These are phyloP conservation scores for Lochmaea crataegi DNA, from an alignment of 2,888 invertebrate species.

Conservation along the genomic window DNA sequence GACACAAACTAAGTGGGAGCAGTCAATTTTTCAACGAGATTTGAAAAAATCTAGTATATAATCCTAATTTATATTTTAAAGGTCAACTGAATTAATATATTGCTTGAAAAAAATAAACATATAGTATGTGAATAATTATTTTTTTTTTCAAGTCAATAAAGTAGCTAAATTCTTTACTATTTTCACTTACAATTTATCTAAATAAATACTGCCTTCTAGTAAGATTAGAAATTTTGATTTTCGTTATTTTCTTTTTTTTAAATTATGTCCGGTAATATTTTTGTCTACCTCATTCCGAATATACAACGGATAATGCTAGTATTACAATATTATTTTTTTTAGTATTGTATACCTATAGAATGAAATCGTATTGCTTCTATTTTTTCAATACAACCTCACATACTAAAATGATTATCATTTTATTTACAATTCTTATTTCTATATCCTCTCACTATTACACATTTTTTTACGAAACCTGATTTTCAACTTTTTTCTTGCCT, in stretches of 20 bases:
- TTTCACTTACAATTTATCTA: slow-evolving; percentile 1
- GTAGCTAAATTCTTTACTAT: not conserved
- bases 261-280: slow-evolving; percentile 40
- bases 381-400: slow-evolving; percentile 63
- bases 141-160: not conserved
- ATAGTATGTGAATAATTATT: not conserved
- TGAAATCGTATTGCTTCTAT: slow-evolving; percentile 62
- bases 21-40: not conserved
- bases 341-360: slow-evolving; percentile 52
- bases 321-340: slow-evolving; percentile 54
- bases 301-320: slow-evolving; percentile 57
- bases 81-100: not conserved
- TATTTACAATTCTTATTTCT: slow-evolving; percentile 58
- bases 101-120: not conserved
- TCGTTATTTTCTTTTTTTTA: not conserved
- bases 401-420: slow-evolving; percentile 61
- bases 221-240: slow-evolving; percentile 19
- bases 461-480: slow-evolving; percentile 42
- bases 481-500: slow-evolving; percentile 42
- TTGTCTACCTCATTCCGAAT: slow-evolving; percentile 49
- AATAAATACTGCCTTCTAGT: slow-evolving; percentile 1
- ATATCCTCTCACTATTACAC: slow-evolving; percentile 57
- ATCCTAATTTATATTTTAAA: not conserved
- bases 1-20: not conserved
- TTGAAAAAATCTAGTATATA: not conserved